These are phyloP conservation scores for Flexamia atlantica DNA, from an alignment of 2,888 invertebrate species.

Conservation along the genomic window DNA sequence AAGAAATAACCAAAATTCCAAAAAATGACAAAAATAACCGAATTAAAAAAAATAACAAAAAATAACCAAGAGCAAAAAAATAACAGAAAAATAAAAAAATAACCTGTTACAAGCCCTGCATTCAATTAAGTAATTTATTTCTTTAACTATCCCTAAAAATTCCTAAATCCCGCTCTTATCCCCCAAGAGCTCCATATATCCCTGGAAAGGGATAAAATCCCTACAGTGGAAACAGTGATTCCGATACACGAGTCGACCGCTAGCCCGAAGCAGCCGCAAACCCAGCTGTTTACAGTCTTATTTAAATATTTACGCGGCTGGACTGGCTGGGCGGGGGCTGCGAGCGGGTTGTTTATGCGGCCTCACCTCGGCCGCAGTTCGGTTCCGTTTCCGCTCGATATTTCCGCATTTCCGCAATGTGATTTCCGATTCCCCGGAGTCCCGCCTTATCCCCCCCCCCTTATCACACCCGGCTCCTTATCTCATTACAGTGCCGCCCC, in stretches of 20 bases:
- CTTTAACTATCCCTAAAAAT: too few relatives aligned
- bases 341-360: neutral
- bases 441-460: constrained; percentile 52
- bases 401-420: constrained; percentile 61
- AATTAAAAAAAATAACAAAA: too few relatives aligned
- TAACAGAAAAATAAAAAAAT: too few relatives aligned
- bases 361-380: constrained; percentile 22
- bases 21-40: too few relatives aligned
- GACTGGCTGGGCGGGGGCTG: neutral
- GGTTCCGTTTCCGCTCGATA: constrained; percentile 22
- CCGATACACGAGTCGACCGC: neutral
- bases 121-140: too few relatives aligned
- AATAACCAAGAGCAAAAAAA: too few relatives aligned
- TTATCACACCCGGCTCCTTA: constrained; percentile 53
- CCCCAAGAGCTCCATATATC: too few relatives aligned
- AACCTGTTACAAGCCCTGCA: too few relatives aligned
- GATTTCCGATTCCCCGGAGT: constrained; percentile 55
- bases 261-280: neutral
- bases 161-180: too few relatives aligned
- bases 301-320: constrained; percentile 56
- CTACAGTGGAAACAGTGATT: too few relatives aligned
- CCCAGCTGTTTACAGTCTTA: constrained; percentile 32
- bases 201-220: too few relatives aligned
- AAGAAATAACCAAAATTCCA: too few relatives aligned
- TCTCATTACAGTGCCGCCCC: constrained; percentile 55